phyloP scores from a whole-genome alignment of 2,797 vertebrate genomes.

The Sparidentex hasta region DNA sequence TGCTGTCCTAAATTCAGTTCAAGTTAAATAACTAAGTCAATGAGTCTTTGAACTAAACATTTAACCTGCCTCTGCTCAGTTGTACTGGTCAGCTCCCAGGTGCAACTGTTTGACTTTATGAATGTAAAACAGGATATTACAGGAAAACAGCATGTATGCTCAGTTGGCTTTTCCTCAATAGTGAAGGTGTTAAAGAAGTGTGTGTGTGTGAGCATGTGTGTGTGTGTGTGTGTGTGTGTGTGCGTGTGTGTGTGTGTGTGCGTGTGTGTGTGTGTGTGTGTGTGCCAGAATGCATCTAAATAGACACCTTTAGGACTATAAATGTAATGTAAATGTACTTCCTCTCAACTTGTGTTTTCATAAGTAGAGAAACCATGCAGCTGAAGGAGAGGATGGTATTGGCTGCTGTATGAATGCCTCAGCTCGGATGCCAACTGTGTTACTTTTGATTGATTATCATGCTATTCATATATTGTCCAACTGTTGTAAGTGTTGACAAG shows the following conservation, averaged over 20 bases:
- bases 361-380: too few species aligned
- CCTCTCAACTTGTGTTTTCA: background rate
- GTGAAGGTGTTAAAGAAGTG: background rate
- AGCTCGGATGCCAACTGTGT: background rate
- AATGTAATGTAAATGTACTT: background rate
- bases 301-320: background rate
- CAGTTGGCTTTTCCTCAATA: background rate
- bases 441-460: background rate
- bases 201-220: background rate
- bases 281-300: background rate
- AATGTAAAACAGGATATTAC: constrained; percentile 31
- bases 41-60: constrained; percentile 8
- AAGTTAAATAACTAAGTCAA: background rate
- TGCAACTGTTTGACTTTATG: constrained; percentile 5
- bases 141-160: background rate
- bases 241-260: too few species aligned
- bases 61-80: constrained; percentile 15
- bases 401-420: background rate
- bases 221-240: background rate
- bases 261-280: too few species aligned
- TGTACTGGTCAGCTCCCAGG: constrained; percentile 18
- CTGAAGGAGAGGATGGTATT: background rate
- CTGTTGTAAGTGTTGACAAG: too few species aligned
- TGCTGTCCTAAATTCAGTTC: background rate
- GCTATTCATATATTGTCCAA: too few species aligned